phyloP scores from a whole-genome alignment of 2,888 invertebrate species.

The Abscondita cerata region DNA sequence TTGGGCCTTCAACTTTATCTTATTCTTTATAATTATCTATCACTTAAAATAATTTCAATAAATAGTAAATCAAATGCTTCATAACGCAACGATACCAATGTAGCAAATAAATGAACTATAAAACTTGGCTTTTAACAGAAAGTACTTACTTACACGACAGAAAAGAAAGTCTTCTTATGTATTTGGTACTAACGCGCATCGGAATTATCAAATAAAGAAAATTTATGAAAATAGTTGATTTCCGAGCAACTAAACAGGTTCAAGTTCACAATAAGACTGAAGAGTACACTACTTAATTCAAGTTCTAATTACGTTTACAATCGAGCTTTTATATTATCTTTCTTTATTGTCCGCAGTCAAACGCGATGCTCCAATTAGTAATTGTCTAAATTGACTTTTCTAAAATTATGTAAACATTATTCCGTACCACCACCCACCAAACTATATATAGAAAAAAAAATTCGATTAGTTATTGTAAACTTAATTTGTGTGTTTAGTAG shows the following conservation, averaged over 20 bases:
- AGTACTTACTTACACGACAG: constrained; percentile 30
- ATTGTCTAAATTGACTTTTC: constrained; percentile 7
- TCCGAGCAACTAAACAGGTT: constrained; percentile 16
- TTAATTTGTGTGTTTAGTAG: too few relatives aligned
- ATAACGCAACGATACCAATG: too few relatives aligned
- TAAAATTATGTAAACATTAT: too few relatives aligned
- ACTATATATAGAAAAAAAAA: too few relatives aligned
- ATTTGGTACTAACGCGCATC: constrained; percentile 15
- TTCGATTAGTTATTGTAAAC: too few relatives aligned
- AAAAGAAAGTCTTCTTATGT: constrained; percentile 7
- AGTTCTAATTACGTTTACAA: constrained; percentile 40
- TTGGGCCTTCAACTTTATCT: too few relatives aligned
- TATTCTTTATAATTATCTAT: too few relatives aligned
- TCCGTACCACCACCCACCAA: too few relatives aligned
- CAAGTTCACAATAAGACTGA: constrained; percentile 25
- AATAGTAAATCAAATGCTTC: too few relatives aligned
- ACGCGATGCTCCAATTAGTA: constrained; percentile 46
- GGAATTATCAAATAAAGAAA: constrained; percentile 1
- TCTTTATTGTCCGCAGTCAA: constrained; percentile 46
- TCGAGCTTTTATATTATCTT: constrained; percentile 44
- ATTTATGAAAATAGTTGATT: background rate
- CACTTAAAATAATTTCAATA: too few relatives aligned
- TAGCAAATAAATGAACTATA: too few relatives aligned
- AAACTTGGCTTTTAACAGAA: too few relatives aligned
- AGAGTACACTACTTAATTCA: constrained; percentile 29